Percentiles rank a stretch among this genome's conserved stretches.
These are phyloP conservation scores for Dascyllus trimaculatus DNA, from an alignment of 2,113 vertebrate genomes.

Conservation along the genomic window DNA sequence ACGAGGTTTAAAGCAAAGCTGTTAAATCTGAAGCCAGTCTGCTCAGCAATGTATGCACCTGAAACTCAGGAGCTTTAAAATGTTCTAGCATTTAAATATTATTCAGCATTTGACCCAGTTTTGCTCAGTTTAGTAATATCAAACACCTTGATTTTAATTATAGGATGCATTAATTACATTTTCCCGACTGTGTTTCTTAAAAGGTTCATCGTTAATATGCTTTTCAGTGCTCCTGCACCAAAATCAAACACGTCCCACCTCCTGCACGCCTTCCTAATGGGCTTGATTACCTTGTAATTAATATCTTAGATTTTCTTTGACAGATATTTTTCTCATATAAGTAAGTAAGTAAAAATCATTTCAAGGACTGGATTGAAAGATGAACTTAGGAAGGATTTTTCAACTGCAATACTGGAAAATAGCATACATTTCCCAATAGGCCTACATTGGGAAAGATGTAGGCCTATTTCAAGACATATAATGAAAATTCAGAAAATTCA, in stretches of 20 bases:
- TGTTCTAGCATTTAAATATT: background rate
- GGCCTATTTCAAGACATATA: no score
- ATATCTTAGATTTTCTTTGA: no score
- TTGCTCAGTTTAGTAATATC: constrained; percentile 4
- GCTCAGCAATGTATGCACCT: background rate
- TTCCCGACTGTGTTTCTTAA: no score
- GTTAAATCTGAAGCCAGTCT: constrained; percentile 19
- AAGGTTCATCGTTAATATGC: background rate
- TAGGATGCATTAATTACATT: no score
- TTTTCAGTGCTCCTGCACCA: background rate
- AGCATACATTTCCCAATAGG: no score
- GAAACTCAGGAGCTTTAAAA: background rate
- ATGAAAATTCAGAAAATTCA: no score
- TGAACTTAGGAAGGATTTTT: no score
- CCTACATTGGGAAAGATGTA: no score
- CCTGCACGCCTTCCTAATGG: background rate
- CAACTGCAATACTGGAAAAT: no score
- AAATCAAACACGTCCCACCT: background rate
- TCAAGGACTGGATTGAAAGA: background rate
- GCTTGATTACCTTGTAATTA: background rate
- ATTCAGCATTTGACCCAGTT: constrained; percentile 10
- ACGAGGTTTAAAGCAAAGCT: background rate
- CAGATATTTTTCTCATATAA: no score
- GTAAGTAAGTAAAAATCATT: background rate
- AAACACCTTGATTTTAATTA: no score